These are phyloP conservation scores for Ectropis grisescens DNA, from an alignment of 1,140 invertebrate genomes.

Conservation along the genomic window DNA sequence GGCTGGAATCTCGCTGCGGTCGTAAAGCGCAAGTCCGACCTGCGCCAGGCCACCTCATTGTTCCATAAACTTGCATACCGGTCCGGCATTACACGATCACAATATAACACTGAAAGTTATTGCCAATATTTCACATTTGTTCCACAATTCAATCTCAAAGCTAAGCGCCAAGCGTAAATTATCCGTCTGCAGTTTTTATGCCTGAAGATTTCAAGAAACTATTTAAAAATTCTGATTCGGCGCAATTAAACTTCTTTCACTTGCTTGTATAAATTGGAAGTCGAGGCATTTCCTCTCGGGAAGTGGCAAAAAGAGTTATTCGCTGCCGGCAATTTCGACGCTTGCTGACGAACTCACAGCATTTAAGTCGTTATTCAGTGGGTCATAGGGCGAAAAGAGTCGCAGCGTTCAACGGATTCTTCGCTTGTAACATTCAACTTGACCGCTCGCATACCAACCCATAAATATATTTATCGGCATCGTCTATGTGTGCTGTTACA, in stretches of 20 bases:
- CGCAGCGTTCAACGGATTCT: conserved; percentile 28
- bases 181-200: too few species aligned
- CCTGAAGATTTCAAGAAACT: too few species aligned
- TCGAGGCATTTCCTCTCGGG: conserved; percentile 38
- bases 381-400: conserved; percentile 12
- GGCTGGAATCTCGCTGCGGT: conserved; percentile 31
- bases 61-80: conserved; percentile 31
- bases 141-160: too few species aligned
- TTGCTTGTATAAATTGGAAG: conserved; percentile 22
- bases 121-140: too few species aligned
- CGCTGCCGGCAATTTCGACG: neutral
- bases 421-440: too few species aligned
- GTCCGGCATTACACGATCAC: conserved; percentile 19
- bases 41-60: conserved; percentile 37
- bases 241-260: too few species aligned
- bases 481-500: too few species aligned
- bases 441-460: conserved; percentile 20
- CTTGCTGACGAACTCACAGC: conserved; percentile 2
- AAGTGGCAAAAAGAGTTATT: conserved; percentile 27
- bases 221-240: too few species aligned
- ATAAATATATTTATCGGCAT: conserved; percentile 30
- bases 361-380: conserved; percentile 22
- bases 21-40: conserved; percentile 39
- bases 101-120: too few species aligned
- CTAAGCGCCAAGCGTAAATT: too few species aligned